phyloP scores from a whole-genome alignment of 2,797 vertebrate species.

The Cebuella pygmaea region DNA sequence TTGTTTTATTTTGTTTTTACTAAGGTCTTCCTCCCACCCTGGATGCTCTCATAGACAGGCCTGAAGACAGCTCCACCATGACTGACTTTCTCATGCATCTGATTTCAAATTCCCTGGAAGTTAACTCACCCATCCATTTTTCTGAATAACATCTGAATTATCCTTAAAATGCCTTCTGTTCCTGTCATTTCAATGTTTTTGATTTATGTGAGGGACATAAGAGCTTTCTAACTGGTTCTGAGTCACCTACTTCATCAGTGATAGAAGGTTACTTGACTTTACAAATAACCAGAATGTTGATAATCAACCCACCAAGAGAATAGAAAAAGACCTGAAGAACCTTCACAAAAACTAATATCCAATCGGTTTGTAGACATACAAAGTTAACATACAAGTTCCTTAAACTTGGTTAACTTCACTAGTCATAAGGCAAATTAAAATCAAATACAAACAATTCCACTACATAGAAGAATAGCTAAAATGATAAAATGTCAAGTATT shows the following conservation, averaged over 20 bases:
- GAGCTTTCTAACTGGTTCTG: background rate
- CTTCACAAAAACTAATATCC: background rate
- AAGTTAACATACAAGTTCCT: too few relatives aligned
- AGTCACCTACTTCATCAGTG: background rate
- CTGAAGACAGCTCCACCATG: background rate
- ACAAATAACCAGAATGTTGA: background rate
- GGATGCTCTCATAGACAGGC: background rate
- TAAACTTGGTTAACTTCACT: background rate
- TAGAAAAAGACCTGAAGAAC: background rate
- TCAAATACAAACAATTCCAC: background rate
- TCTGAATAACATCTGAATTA: background rate
- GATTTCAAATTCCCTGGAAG: background rate
- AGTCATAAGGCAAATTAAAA: background rate
- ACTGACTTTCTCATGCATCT: background rate
- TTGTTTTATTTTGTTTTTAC: background rate
- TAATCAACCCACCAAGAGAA: background rate
- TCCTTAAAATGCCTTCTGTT: background rate
- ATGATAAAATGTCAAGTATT: background rate
- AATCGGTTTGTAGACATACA: background rate
- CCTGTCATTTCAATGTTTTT: background rate
- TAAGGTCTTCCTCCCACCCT: background rate
- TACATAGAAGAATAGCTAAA: background rate
- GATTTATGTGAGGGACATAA: background rate
- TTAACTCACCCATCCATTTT: background rate
- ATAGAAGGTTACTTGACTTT: background rate